Evolutionary conservation across 2,888 invertebrate genomes (phyloP).

Genomic region (Yponomeuta evonymella): DNA sequence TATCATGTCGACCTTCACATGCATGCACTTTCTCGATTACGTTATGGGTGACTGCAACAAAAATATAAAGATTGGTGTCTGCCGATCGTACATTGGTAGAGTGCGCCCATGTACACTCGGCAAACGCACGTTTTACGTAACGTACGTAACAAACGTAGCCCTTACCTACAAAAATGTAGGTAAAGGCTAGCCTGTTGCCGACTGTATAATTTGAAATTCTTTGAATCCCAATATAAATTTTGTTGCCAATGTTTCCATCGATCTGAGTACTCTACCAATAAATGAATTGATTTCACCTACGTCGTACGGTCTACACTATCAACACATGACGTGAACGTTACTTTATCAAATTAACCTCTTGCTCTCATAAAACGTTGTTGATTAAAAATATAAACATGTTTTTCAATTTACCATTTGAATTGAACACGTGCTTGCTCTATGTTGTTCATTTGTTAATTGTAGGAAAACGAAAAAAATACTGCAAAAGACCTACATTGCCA

Average conservation of each 20-base stretch:
- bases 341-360: background rate
- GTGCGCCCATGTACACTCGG: too few relatives aligned
- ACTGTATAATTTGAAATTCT: background rate
- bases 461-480: background rate
- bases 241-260: background rate
- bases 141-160: too few relatives aligned
- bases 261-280: background rate
- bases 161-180: too few relatives aligned
- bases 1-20: too few relatives aligned
- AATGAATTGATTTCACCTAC: background rate
- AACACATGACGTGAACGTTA: background rate
- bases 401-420: background rate
- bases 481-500: background rate
- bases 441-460: background rate
- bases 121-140: too few relatives aligned
- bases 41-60: too few relatives aligned
- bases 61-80: too few relatives aligned
- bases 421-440: background rate
- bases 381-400: constrained; percentile 4
- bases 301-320: background rate
- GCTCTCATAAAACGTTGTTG: background rate
- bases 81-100: too few relatives aligned
- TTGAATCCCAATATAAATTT: background rate
- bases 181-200: too few relatives aligned
- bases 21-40: too few relatives aligned